Evolutionary conservation across 2,113 vertebrate genomes (phyloP), one percentile per base, ranked within the genome.

Genomic region (Oreochromis niloticus): DNA sequence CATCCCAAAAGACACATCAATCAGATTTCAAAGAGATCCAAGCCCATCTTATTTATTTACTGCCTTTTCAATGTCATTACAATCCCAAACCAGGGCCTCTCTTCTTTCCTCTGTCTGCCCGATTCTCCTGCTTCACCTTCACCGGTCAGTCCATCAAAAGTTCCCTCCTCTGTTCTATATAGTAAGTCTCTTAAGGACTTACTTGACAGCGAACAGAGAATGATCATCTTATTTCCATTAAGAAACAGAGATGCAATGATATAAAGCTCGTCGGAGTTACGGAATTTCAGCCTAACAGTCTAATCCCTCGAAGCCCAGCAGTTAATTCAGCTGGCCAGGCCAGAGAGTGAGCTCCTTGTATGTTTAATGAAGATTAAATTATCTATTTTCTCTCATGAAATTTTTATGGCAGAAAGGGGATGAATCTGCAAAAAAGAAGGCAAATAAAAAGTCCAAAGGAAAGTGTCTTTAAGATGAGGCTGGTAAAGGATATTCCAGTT

Each of bases 321-420:
- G 93, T 93, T 96, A 95, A 96, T 95, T 95, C 93, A 82, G 80
- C 50, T 57, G 85, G 61, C 90, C 94, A 88, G 90, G 90, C 85
- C 89, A 90, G 34, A 91, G 71, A 95, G 90, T 84, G 85, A 88
- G 90, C 71, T 88, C 88, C 87, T 90, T 95, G 90, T 95, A 96
- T 91, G 91, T 96, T 95, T 96, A 96, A 96, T 96, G 93, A 96
- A 95, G 94, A 96, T 96, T 95, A 95, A 95, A 96, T 95, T 91
- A 96, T 92, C 91, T 95, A 93, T 94, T 96, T 95, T 96, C 89
- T 85, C 73, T 95, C 95, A 95, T 96, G 87, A 95, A 95, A 94
- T 84, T 95, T 96, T 93, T 88, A 95, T 86, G 57, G 80, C 87
- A 85, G 83, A 85, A 87, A 87, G 34, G 3, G 56, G 82, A 90